phyloP scores from a whole-genome alignment of 2,113 vertebrate species.

The Oxyura jamaicensis region DNA sequence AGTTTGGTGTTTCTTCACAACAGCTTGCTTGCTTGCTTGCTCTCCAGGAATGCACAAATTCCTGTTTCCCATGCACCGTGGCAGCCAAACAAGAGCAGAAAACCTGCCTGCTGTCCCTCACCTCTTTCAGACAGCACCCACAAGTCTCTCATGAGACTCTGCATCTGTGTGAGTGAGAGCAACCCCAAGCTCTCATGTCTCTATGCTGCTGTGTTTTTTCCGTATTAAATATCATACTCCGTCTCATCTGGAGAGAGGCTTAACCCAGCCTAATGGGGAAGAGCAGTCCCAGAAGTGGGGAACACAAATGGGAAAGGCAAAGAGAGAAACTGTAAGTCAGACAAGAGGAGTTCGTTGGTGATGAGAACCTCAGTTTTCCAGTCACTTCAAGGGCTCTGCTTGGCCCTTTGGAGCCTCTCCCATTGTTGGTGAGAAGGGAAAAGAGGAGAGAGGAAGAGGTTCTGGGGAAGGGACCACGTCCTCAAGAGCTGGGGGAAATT shows the following conservation, averaged over 20 bases:
- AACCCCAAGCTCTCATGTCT: neutral
- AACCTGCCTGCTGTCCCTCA: neutral
- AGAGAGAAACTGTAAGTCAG: neutral
- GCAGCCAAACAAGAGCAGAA: neutral
- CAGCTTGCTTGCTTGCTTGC: neutral
- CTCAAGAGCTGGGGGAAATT: neutral
- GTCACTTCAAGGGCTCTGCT: neutral
- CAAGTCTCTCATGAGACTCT: neutral
- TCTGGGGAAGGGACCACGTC: neutral
- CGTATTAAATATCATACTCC: neutral
- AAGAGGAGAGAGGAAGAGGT: neutral
- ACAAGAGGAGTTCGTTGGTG: neutral
- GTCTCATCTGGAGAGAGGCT: neutral
- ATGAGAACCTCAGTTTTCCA: neutral
- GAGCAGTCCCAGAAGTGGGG: neutral
- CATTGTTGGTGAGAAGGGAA: neutral
- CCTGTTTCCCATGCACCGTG: neutral
- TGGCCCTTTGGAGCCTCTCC: neutral
- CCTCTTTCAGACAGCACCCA: neutral
- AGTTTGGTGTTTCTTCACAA: constrained; percentile 19
- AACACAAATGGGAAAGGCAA: neutral
- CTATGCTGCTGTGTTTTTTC: rapidly evolving
- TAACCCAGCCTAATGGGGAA: neutral
- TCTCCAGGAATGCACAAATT: neutral
- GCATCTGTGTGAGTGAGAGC: neutral